phyloP scores from a whole-genome alignment of 2,113 vertebrate genomes.

The Cephalopterus ornatus region DNA sequence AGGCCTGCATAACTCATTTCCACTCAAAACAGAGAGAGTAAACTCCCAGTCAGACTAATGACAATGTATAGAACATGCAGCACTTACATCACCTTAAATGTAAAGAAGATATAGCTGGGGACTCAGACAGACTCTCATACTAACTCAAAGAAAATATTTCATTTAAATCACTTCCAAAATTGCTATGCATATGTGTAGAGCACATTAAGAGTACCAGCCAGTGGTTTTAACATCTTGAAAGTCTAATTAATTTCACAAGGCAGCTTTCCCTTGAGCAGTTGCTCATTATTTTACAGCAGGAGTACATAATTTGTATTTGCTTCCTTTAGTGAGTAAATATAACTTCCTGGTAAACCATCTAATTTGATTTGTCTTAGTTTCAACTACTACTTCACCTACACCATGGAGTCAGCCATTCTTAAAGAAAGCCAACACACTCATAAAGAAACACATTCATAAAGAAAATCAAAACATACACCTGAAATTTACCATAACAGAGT shows the following conservation, averaged over 20 bases:
- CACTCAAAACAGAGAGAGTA: background rate
- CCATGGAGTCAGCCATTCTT: background rate
- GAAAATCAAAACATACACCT: background rate
- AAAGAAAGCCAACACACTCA: too few species aligned
- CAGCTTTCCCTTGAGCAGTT: background rate
- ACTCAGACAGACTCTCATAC: background rate
- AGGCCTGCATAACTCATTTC: background rate
- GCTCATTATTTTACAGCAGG: too few species aligned
- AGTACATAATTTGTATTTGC: background rate
- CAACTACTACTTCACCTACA: background rate
- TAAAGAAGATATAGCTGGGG: background rate
- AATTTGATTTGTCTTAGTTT: background rate
- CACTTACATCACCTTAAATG: background rate
- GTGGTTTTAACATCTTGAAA: background rate
- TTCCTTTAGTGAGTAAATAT: background rate
- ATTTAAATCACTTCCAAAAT: background rate
- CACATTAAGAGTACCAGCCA: background rate
- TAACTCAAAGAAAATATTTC: background rate
- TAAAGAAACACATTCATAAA: fast-evolving
- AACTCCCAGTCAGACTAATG: background rate
- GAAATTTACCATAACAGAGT: background rate
- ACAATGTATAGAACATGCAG: background rate
- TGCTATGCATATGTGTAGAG: background rate
- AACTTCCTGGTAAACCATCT: background rate
- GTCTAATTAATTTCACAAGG: background rate